phyloP scores from a whole-genome alignment of 1,140 invertebrate species.

The Pseudomyrmex dendroicus region DNA sequence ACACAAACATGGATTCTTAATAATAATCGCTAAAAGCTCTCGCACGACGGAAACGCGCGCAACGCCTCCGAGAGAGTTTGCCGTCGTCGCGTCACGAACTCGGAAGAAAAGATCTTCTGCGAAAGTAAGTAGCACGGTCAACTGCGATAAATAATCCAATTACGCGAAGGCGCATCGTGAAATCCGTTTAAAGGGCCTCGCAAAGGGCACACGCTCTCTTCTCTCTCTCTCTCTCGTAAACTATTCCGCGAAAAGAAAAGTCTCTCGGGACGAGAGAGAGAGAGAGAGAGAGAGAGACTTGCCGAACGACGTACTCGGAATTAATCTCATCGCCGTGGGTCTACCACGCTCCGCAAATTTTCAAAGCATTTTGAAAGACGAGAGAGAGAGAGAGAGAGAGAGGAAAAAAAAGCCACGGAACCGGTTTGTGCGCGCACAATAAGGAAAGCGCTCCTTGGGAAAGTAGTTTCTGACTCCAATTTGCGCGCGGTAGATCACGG shows the following conservation, averaged over 20 bases:
- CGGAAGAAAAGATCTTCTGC: constrained; percentile 50
- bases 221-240: constrained; percentile 30
- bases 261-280: background rate
- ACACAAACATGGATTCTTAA: constrained; percentile 60
- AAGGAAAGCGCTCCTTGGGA: constrained; percentile 15
- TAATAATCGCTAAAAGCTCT: constrained; percentile 73
- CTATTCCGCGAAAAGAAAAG: constrained; percentile 45
- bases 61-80: background rate
- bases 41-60: background rate
- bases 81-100: constrained; percentile 19
- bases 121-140: constrained; percentile 48
- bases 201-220: constrained; percentile 9
- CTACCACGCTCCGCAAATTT: constrained; percentile 31
- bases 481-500: constrained; percentile 33
- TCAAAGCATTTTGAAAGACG: constrained; percentile 51
- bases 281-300: constrained; percentile 9
- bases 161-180: constrained; percentile 33
- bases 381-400: too few species aligned
- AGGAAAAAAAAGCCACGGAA: too few species aligned
- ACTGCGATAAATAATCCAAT: constrained; percentile 54
- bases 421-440: constrained; percentile 18
- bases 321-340: constrained; percentile 35
- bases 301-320: constrained; percentile 38
- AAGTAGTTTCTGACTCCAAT: constrained; percentile 44
- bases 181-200: constrained; percentile 49